These are phyloP conservation scores for Mechanitis mazaeus DNA, from an alignment of 2,888 invertebrate species.

Conservation along the genomic window DNA sequence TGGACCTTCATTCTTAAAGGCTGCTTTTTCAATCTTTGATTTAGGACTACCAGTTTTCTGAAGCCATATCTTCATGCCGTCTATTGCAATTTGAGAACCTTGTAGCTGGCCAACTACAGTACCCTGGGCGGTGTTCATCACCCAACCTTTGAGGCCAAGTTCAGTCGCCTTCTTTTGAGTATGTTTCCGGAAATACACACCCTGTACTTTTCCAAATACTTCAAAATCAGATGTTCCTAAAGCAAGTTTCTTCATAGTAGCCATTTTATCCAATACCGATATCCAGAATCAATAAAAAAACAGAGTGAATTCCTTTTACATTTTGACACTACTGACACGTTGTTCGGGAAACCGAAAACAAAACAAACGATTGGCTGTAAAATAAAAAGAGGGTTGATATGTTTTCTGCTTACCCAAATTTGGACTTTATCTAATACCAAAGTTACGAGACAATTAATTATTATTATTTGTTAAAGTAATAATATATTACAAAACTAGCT, in stretches of 20 bases:
- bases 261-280: conserved; percentile 33
- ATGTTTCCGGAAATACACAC: conserved; percentile 76
- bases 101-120: conserved; percentile 83
- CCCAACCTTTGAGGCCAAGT: conserved; percentile 83
- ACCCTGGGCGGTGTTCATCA: conserved; percentile 82
- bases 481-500: too few species aligned
- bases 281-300: not conserved
- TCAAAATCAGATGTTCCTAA: conserved; percentile 71
- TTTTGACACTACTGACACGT: conserved; percentile 22
- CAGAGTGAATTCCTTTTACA: conserved; percentile 6
- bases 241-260: conserved; percentile 40
- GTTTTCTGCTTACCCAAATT: not conserved
- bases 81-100: conserved; percentile 74
- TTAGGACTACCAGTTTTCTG: conserved; percentile 81
- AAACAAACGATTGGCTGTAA: conserved; percentile 6
- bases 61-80: conserved; percentile 78
- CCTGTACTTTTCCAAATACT: conserved; percentile 79
- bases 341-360: conserved; percentile 14
- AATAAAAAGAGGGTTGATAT: not conserved
- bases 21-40: conserved; percentile 80
- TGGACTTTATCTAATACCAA: not conserved
- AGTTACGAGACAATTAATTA: too few species aligned
- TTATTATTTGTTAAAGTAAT: too few species aligned
- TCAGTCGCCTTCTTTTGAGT: conserved; percentile 79
- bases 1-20: conserved; percentile 79